Base-by-base conservation (phyloP, 2,888 invertebrate genomes). In the Iphiclides podalirius region DNA sequence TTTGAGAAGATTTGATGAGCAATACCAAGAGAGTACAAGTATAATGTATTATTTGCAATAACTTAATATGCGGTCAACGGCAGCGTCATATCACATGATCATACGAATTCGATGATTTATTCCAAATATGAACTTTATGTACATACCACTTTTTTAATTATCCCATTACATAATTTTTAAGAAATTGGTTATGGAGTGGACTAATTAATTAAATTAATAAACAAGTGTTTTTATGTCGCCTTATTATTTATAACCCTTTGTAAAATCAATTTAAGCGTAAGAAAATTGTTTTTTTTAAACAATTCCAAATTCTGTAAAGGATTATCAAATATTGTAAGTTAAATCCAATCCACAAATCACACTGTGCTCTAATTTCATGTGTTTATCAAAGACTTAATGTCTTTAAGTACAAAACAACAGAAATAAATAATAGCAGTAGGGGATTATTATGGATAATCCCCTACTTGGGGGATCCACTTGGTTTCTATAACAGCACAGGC, bases 11-110 rank as follows among this genome's bases (percentile, higher is more conserved):
- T 65, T 66, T 65, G 68, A 73, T 70, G 70, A 80, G 82, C 79
- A 79, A 79, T 80, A 82, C 72, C 74, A 67, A 65, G 57, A 74
- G 58, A 78, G 75, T 80, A 81, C 82, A 79, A 80, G 66, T 66
- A 60, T n/a, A n/a, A 67, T 63, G 50, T 64, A 63, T 67, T 62
- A 66, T 56, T 60, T 65, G 72, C 72, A 75, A 75, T 75, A 75
- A 70, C 57, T 64, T 60, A 58, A 52, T 44, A 41, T 52, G 47
- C 57, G 52, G 59, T 59, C 57, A 61, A 63, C 59, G 55, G 62
- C 66, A 66, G 62, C 64, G 60, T 69, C 75, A 77, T 76, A 78
- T 79, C 75, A 75, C 67, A 66, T 55, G 58, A 63, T 60, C 64
- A 65, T 62, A 63, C 63, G 57, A 64, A 67, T 62, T 69, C 55